phyloP scores from a whole-genome alignment of 2,888 invertebrate species.

The Caenorhabditis sp. region DNA sequence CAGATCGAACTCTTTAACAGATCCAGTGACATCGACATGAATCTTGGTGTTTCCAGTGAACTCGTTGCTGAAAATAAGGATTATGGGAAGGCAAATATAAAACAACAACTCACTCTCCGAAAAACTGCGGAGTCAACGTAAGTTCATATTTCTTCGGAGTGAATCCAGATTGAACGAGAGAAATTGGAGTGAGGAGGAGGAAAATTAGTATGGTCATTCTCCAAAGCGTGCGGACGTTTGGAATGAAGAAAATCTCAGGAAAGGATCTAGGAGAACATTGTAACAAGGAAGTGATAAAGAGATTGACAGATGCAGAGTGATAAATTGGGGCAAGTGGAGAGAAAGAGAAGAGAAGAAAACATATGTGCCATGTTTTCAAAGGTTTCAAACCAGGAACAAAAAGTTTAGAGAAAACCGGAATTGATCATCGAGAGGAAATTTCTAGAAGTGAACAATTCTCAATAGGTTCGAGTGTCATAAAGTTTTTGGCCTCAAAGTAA shows the following conservation, averaged over 20 bases:
- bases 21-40: slow-evolving; percentile 16
- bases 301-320: slow-evolving; percentile 1
- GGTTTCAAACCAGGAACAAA: slow-evolving; percentile 5
- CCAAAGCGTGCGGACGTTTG: too few species aligned
- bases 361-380: not conserved
- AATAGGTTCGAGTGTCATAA: too few species aligned
- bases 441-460: too few species aligned
- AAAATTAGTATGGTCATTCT: not conserved
- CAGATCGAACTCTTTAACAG: slow-evolving; percentile 26
- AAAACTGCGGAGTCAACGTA: slow-evolving; percentile 22
- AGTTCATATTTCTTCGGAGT: slow-evolving; percentile 29
- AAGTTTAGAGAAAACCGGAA: not conserved
- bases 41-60: slow-evolving; percentile 15
- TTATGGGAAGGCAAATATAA: too few species aligned
- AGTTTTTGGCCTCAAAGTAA: too few species aligned
- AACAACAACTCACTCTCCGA: slow-evolving; percentile 8
- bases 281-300: slow-evolving; percentile 27
- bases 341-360: not conserved
- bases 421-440: not conserved
- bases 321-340: not conserved
- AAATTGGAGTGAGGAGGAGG: not conserved
- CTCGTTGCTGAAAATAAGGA: not conserved
- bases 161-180: slow-evolving; percentile 7
- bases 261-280: slow-evolving; percentile 6
- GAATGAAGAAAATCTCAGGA: not conserved